phyloP scores from a whole-genome alignment of 2,888 invertebrate genomes.

The Drosophila sordidula region DNA sequence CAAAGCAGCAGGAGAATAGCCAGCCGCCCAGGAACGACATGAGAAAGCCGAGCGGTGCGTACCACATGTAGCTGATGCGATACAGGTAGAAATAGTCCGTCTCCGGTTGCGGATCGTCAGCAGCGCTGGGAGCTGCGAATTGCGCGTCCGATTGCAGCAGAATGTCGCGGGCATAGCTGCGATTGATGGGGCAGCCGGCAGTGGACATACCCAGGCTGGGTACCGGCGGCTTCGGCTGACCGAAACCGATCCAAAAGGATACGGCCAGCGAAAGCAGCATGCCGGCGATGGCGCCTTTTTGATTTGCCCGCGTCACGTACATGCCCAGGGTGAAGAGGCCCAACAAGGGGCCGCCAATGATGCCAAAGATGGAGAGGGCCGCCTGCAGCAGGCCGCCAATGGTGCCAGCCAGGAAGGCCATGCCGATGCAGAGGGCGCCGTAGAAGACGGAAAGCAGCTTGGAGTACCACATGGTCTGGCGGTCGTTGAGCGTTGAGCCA shows the following conservation, averaged over 20 bases:
- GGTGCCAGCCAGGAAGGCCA: slow-evolving; percentile 93
- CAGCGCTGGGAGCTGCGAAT: neutral
- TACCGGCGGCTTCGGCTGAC: slow-evolving; percentile 89
- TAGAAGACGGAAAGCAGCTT: slow-evolving; percentile 90
- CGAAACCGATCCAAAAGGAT: slow-evolving; percentile 94
- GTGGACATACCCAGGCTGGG: slow-evolving; percentile 87
- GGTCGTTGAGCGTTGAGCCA: slow-evolving; percentile 83
- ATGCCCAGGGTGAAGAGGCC: slow-evolving; percentile 95
- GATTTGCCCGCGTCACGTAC: slow-evolving; percentile 90
- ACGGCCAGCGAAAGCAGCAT: slow-evolving; percentile 88
- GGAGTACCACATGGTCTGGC: slow-evolving; percentile 86
- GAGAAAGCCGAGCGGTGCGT: slow-evolving; percentile 87
- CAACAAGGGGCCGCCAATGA: slow-evolving; percentile 94
- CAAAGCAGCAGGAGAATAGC: slow-evolving; percentile 85
- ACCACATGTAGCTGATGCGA: slow-evolving; percentile 90
- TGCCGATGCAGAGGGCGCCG: slow-evolving; percentile 91
- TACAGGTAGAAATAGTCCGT: slow-evolving; percentile 81
- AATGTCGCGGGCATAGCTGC: slow-evolving; percentile 53
- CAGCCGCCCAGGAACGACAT: slow-evolving; percentile 86
- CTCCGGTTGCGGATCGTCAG: slow-evolving; percentile 14
- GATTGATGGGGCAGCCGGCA: slow-evolving; percentile 86
- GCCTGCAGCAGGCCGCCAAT: slow-evolving; percentile 95
- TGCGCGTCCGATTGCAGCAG: slow-evolving; percentile 21
- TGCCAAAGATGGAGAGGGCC: slow-evolving; percentile 93
- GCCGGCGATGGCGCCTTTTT: slow-evolving; percentile 90